Percentiles rank a stretch among this genome's conserved stretches.
These are phyloP conservation scores for Dipodomys stephensi DNA, from an alignment of 2,113 vertebrate genomes.

Conservation along the genomic window DNA sequence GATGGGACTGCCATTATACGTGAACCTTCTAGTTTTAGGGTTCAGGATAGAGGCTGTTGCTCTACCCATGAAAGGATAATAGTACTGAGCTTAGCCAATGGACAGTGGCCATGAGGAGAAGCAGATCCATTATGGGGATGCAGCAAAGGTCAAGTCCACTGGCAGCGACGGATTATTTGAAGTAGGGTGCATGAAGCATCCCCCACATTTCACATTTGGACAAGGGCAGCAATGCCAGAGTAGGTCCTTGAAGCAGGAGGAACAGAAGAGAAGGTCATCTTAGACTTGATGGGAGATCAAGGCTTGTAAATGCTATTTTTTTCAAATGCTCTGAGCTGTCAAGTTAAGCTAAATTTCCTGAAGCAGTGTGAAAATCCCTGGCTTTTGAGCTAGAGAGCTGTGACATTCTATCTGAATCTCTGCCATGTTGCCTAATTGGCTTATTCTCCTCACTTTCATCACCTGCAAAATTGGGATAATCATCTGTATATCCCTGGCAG, in stretches of 20 bases:
- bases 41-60: background rate
- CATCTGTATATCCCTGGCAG: background rate
- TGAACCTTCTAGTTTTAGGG: background rate
- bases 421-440: background rate
- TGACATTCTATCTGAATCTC: background rate
- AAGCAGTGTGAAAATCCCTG: fast-evolving
- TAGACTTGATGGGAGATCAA: background rate
- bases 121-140: too few species aligned
- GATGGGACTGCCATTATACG: background rate
- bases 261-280: background rate
- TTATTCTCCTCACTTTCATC: background rate
- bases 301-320: fast-evolving
- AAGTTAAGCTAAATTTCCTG: too few species aligned
- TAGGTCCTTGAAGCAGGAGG: background rate
- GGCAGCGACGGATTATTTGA: background rate
- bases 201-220: background rate
- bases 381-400: background rate
- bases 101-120: too few species aligned
- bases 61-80: background rate
- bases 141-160: background rate
- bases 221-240: too few species aligned
- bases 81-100: too few species aligned
- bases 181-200: background rate
- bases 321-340: background rate
- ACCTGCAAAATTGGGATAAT: background rate